Evolutionary conservation across 2,888 invertebrate genomes (phyloP).

Genomic region (Hermaeophaga mercurialis): DNA sequence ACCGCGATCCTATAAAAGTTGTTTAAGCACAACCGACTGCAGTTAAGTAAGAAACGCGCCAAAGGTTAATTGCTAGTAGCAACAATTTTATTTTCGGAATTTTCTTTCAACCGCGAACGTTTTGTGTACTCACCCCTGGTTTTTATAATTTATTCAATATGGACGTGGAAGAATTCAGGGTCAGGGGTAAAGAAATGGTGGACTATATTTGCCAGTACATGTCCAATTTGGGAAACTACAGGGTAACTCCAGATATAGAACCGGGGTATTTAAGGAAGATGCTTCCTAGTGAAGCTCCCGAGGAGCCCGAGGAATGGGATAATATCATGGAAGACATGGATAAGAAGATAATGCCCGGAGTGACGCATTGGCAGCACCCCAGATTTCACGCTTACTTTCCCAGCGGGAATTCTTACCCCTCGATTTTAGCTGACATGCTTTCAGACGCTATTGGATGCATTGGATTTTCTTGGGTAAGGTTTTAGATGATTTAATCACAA

Average conservation of each 20-base stretch:
- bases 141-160: conserved; percentile 57
- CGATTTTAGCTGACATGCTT: conserved; percentile 96
- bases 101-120: no score
- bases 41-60: no score
- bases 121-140: no score
- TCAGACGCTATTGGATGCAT: conserved; percentile 96
- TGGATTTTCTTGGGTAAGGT: conserved; percentile 94
- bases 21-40: no score
- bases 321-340: conserved; percentile 89
- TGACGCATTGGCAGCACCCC: conserved; percentile 99
- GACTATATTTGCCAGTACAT: conserved; percentile 93
- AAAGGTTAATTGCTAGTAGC: no score
- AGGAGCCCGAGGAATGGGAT: conserved; percentile 84
- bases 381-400: conserved; percentile 99
- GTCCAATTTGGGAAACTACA: conserved; percentile 75
- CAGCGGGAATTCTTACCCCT: conserved; percentile 95
- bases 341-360: conserved; percentile 90
- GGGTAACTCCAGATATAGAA: conserved; percentile 88
- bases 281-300: conserved; percentile 81
- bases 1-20: neutral
- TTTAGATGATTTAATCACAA: neutral
- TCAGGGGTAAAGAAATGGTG: conserved; percentile 90
- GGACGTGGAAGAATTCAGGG: conserved; percentile 87
- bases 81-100: no score
- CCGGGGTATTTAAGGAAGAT: conserved; percentile 86